Conservation (phyloP, 2,888 invertebrate genomes). For the Caenorhabditis virilis region DNA sequence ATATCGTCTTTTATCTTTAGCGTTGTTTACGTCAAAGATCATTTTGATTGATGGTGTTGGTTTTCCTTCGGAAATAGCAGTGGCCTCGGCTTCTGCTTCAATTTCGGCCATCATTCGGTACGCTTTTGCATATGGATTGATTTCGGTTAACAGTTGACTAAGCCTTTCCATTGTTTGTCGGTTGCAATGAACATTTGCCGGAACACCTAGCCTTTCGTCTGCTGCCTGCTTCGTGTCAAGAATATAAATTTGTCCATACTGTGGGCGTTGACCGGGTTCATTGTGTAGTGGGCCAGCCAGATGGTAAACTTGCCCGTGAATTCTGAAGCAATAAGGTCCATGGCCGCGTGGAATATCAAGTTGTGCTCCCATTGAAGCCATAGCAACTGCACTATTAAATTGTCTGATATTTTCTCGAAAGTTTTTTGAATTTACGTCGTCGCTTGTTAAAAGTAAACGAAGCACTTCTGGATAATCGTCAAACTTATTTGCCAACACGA, state of each 20-base stretch:
- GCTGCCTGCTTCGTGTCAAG: conserved; percentile 11
- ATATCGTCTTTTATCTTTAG: conserved; percentile 15
- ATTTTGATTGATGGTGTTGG: conserved; percentile 9
- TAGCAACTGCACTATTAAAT: conserved; percentile 25
- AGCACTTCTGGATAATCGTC: neutral
- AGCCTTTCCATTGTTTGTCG: neutral
- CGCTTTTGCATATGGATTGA: conserved; percentile 20
- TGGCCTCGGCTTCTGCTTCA: conserved; percentile 15
- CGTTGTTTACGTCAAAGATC: conserved; percentile 8
- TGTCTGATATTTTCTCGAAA: conserved; percentile 7
- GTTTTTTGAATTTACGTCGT: neutral
- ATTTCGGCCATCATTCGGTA: conserved; percentile 36
- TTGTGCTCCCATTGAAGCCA: conserved; percentile 27
- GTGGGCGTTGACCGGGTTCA: neutral
- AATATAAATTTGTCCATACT: conserved; percentile 16
- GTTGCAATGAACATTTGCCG: neutral
- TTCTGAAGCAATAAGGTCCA: conserved; percentile 27
- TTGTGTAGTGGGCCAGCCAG: conserved; percentile 11
- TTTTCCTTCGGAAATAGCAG: conserved; percentile 3
- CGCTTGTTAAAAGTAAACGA: neutral
- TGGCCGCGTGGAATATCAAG: conserved; percentile 19
- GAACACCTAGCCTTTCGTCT: neutral
- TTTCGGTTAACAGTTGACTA: neutral
- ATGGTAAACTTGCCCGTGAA: conserved; percentile 31
- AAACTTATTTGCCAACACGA: neutral